phyloP scores from a whole-genome alignment of 2,888 invertebrate genomes.

The Zele albiditarsus region DNA sequence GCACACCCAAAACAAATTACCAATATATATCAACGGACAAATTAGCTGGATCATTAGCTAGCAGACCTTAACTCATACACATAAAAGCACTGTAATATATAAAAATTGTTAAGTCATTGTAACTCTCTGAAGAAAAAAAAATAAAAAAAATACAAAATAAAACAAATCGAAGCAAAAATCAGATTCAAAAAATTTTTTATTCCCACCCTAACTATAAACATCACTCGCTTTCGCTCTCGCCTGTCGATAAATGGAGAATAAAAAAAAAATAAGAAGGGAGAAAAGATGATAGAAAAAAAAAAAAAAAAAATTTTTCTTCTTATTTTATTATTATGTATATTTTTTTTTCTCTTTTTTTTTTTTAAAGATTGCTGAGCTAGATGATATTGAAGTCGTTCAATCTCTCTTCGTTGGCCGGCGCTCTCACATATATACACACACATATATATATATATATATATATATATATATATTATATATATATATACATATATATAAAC shows the following conservation, averaged over 20 bases:
- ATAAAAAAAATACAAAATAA: not conserved
- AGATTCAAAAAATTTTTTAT: not conserved
- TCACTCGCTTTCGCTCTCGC: not conserved
- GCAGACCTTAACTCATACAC: not conserved
- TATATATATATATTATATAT: not conserved
- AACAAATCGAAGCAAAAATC: not conserved
- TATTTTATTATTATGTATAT: not conserved
- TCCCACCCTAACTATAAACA: not conserved
- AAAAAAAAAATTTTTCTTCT: not conserved
- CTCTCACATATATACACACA: not conserved
- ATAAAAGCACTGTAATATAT: not conserved
- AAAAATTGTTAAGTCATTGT: conserved; percentile 11
- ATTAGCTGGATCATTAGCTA: conserved; percentile 64
- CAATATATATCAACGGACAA: conserved; percentile 60
- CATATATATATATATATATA: not conserved
- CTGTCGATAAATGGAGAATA: conserved; percentile 1
- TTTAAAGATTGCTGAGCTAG: conserved; percentile 18
- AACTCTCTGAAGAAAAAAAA: conserved; percentile 3
- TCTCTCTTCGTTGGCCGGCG: conserved; percentile 12
- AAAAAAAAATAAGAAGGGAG: not conserved
- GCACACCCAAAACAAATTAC: conserved; percentile 55
- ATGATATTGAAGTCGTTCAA: conserved; percentile 41
- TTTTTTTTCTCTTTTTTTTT: not conserved
- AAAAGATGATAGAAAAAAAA: not conserved
- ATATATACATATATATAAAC: not conserved